phyloP scores from a whole-genome alignment of 2,797 vertebrate species.

The Acanthurus lineatus region DNA sequence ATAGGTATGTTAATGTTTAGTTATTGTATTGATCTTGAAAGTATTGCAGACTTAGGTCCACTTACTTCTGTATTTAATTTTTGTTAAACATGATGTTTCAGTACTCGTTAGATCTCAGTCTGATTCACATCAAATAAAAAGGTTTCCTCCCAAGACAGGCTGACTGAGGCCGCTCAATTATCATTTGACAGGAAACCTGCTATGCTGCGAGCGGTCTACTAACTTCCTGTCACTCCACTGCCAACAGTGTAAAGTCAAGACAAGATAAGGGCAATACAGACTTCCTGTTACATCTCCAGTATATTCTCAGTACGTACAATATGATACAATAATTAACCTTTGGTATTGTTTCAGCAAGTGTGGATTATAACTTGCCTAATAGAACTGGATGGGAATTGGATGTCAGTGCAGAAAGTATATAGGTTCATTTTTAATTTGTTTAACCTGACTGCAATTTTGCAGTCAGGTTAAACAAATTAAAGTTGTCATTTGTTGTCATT shows the following conservation, averaged over 20 bases:
- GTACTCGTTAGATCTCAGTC: not conserved
- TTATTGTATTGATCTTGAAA: not conserved
- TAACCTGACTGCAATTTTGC: no score
- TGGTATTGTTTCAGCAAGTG: no score
- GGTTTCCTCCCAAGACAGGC: not conserved
- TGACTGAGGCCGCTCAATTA: conserved; percentile 52
- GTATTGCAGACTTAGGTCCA: not conserved
- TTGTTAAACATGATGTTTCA: not conserved
- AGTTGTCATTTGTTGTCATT: no score
- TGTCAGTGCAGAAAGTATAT: not conserved
- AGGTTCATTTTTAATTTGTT: no score
- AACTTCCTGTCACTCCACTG: conserved; percentile 73
- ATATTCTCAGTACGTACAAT: not conserved
- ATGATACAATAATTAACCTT: no score
- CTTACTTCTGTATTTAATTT: not conserved
- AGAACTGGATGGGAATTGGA: not conserved
- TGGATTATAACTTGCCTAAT: no score
- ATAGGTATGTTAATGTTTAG: not conserved
- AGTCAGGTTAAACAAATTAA: no score
- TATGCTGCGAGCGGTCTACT: conserved; percentile 43
- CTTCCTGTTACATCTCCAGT: conserved; percentile 50
- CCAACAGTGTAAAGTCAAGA: conserved; percentile 17
- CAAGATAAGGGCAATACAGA: conserved; percentile 28
- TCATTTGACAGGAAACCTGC: conserved; percentile 76
- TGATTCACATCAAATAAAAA: not conserved